These are phyloP conservation scores for Brenthis ino DNA, from an alignment of 2,888 invertebrate species.

Conservation along the genomic window DNA sequence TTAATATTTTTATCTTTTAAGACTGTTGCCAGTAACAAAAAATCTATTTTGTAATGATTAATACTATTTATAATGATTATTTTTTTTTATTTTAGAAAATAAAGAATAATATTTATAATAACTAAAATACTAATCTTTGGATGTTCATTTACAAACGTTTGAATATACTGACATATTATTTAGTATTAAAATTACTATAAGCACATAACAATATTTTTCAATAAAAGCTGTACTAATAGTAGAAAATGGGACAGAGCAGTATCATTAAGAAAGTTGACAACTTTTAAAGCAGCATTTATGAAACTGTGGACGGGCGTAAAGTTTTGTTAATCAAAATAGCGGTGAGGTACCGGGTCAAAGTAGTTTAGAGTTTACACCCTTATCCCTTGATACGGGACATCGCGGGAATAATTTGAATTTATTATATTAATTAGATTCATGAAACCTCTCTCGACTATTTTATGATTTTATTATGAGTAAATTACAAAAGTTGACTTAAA, in stretches of 20 bases:
- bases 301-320: constrained; percentile 60
- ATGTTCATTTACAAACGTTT: too few relatives aligned
- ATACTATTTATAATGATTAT: too few relatives aligned
- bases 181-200: background rate
- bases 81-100: too few relatives aligned
- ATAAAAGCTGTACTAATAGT: background rate
- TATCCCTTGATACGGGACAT: constrained; percentile 55
- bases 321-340: constrained; percentile 72
- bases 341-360: constrained; percentile 54
- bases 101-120: too few relatives aligned
- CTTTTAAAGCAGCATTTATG: constrained; percentile 64
- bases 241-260: background rate
- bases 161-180: too few relatives aligned
- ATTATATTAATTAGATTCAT: constrained; percentile 35
- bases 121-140: too few relatives aligned
- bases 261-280: constrained; percentile 55
- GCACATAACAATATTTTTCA: background rate
- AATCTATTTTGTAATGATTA: too few relatives aligned
- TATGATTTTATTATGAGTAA: constrained; percentile 23
- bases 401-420: constrained; percentile 61
- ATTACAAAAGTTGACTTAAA: background rate
- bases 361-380: constrained; percentile 60
- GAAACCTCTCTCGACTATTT: constrained; percentile 19
- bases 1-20: too few relatives aligned
- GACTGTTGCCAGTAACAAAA: too few relatives aligned